Percentiles rank a stretch among this genome's conserved stretches.
These are phyloP conservation scores for Caenorhabditis becei DNA, from an alignment of 2,888 invertebrate genomes.

Conservation along the genomic window DNA sequence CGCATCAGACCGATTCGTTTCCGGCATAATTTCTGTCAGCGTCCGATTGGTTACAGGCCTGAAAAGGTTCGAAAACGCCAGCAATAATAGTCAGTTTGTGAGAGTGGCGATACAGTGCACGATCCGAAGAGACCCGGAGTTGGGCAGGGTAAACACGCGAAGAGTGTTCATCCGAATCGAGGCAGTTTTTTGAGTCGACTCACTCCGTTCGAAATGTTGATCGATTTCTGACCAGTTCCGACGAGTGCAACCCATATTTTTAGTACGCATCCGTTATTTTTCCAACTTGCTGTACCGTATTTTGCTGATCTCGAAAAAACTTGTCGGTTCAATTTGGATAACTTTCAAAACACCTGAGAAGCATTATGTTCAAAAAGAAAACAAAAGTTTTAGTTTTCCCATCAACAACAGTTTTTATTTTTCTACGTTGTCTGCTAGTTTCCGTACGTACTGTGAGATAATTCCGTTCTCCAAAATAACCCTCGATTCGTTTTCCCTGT, in stretches of 20 bases:
- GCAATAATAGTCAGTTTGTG: conserved; percentile 15
- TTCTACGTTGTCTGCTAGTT: background rate
- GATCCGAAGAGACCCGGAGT: conserved; percentile 19
- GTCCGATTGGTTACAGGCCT: conserved; percentile 15
- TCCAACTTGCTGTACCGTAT: conserved; percentile 4
- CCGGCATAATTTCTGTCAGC: conserved; percentile 11
- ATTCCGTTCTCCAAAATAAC: conserved; percentile 1
- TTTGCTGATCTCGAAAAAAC: background rate
- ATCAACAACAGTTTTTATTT: background rate
- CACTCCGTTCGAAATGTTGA: conserved; percentile 16
- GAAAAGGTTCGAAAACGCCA: conserved; percentile 15
- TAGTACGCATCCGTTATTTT: background rate
- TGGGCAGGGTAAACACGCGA: conserved; percentile 39
- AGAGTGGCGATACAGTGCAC: conserved; percentile 7
- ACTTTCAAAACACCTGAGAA: no score
- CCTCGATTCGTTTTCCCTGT: conserved; percentile 5
- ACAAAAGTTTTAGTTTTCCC: no score
- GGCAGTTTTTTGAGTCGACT: conserved; percentile 16
- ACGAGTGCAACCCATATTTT: background rate
- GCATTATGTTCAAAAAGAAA: no score
- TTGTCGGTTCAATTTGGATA: no score
- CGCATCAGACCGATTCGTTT: conserved; percentile 7
- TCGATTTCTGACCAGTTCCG: conserved; percentile 39
- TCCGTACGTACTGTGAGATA: background rate
- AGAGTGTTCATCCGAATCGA: conserved; percentile 47